Evolutionary conservation across 2,113 vertebrate species (phyloP).

Genomic region (Pedionomus torquatus): DNA sequence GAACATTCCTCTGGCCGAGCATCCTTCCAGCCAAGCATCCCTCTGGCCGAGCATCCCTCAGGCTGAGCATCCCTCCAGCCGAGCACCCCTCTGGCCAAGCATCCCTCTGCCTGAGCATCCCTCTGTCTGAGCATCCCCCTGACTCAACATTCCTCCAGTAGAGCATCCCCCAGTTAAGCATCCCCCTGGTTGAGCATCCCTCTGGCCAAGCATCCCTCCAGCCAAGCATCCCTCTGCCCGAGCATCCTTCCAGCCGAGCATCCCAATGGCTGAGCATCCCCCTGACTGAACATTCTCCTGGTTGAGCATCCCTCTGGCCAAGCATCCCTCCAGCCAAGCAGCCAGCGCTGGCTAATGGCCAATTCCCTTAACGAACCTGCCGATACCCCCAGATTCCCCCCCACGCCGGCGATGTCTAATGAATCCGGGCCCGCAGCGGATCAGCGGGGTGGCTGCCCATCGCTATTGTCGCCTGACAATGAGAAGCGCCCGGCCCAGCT

Average conservation of each 20-base stretch:
- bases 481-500: background rate
- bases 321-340: background rate
- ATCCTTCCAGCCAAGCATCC: background rate
- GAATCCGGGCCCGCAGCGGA: background rate
- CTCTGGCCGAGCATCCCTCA: background rate
- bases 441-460: background rate
- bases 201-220: rapidly evolving
- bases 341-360: rapidly evolving
- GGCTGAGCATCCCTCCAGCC: background rate
- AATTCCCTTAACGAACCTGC: background rate
- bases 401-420: background rate
- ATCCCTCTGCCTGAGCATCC: background rate
- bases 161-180: background rate
- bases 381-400: background rate
- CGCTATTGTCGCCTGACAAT: background rate
- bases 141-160: rapidly evolving
- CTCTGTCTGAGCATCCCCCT: rapidly evolving
- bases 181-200: background rate
- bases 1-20: background rate
- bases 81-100: background rate
- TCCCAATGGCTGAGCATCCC: background rate
- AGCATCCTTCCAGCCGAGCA: background rate
- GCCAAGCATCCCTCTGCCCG: background rate
- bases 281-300: background rate
- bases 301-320: rapidly evolving